These are phyloP conservation scores for Peromyscus aztecus DNA, from an alignment of 2,797 vertebrate genomes.

Conservation along the genomic window DNA sequence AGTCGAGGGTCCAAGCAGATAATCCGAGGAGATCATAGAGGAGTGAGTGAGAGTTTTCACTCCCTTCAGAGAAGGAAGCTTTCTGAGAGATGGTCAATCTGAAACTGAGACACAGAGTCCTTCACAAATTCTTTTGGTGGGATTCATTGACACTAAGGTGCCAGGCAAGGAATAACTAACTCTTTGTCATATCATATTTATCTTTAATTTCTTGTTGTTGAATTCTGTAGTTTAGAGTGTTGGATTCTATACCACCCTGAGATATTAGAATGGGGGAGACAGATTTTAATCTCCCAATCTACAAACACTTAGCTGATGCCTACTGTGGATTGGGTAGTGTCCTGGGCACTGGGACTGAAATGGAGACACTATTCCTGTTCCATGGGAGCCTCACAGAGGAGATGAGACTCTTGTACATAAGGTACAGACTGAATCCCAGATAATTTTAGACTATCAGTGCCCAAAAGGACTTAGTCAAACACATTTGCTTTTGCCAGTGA, in stretches of 20 bases:
- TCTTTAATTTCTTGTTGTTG: conserved; percentile 46
- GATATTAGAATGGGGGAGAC: background rate
- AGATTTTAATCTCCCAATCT: background rate
- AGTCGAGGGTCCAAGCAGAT: background rate
- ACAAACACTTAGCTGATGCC: background rate
- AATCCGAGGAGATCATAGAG: background rate
- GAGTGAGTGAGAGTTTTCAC: background rate
- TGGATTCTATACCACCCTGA: conserved; percentile 30
- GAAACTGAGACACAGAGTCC: background rate
- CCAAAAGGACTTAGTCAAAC: conserved; percentile 21
- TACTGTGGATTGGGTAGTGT: background rate
- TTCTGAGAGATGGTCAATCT: background rate
- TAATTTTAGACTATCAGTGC: background rate
- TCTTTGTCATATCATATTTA: conserved; percentile 20
- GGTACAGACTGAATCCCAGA: background rate
- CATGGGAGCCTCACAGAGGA: background rate
- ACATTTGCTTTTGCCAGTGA: background rate
- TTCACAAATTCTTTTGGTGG: background rate
- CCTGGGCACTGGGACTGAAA: background rate
- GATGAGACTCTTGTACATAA: background rate
- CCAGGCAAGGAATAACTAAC: background rate
- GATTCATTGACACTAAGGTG: background rate
- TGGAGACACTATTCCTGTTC: background rate
- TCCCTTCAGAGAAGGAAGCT: background rate
- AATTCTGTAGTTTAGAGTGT: background rate